Percentiles rank a stretch among this genome's conserved stretches.
phyloP scores from a whole-genome alignment of 2,888 invertebrate genomes.

The Callosobruchus maculatus region DNA sequence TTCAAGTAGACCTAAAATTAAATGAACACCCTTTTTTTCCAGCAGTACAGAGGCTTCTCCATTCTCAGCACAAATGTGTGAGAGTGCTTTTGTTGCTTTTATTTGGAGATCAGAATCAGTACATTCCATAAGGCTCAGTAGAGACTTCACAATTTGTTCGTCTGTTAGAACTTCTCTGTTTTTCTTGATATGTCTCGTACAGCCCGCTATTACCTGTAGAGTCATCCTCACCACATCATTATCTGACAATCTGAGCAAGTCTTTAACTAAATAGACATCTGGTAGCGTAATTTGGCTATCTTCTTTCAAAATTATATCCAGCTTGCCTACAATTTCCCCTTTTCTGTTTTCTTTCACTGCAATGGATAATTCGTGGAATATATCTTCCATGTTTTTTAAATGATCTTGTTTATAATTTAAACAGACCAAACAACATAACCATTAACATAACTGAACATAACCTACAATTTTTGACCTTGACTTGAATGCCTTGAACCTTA shows the following conservation, averaged over 20 bases:
- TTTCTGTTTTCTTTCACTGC: neutral
- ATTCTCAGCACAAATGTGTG: slow-evolving; percentile 87
- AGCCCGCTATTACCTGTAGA: slow-evolving; percentile 74
- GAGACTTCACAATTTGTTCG: slow-evolving; percentile 56
- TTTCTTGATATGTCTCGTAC: slow-evolving; percentile 68
- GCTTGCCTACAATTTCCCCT: neutral
- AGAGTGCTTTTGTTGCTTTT: slow-evolving; percentile 78
- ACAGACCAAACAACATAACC: neutral
- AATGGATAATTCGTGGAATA: neutral
- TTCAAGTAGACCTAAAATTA: slow-evolving; percentile 35
- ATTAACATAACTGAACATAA: neutral
- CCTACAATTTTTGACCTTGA: no score
- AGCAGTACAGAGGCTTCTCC: slow-evolving; percentile 61
- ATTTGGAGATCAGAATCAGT: slow-evolving; percentile 56
- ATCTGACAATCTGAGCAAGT: slow-evolving; percentile 48
- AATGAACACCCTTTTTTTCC: slow-evolving; percentile 37
- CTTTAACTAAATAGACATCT: neutral
- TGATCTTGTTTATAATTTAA: neutral
- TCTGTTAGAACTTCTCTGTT: slow-evolving; percentile 70
- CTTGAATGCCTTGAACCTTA: no score
- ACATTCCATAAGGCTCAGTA: slow-evolving; percentile 56
- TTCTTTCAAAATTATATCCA: neutral
- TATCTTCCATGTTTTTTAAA: neutral
- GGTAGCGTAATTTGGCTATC: neutral
- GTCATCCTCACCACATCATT: slow-evolving; percentile 55